Evolutionary conservation across 2,888 invertebrate genomes (phyloP), one percentile per base, ranked within the genome.

Genomic region (Venustoraphidia nigricollis): DNA sequence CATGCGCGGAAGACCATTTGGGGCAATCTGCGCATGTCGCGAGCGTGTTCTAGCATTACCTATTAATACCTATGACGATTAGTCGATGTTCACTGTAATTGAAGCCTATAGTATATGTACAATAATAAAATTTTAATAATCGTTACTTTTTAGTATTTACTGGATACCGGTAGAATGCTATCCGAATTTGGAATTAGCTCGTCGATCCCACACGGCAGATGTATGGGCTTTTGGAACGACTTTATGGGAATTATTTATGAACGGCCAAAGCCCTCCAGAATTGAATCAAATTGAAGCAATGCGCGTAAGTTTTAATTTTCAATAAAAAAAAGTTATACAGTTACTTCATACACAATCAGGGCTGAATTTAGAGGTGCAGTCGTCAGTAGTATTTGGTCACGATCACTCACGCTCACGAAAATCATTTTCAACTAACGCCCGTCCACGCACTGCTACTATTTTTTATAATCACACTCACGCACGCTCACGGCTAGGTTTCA

Each of bases 171-270:
- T 84, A 9, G 91, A 93, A 62, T 83, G 82, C 60, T 83, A 85
- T 62, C 63, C 71, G 0, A 81, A 83, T 62, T 72, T 81, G 59
- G 76, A 76, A 58, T 67, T 73, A 55, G 84, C 83, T 10, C 78
- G 77, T 61, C 69, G 71, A 9, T 83, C 81, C 14, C 73, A 76
- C 0, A 73, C 79, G 46, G 84, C 88, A 10, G 94, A 94, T 60
- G 79, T 92, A 17, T 95, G 91, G 89, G 90, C 94, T 6, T 83
- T 88, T 61, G 90, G 87, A 0, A 94, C 93, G 4, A 92, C 92
- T 0, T 64, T 93, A 13, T 94, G 92, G 89, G 89, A 94, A 66
- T 84, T 94, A 56, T 94, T 93, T 67, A 82, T 84, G 0, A 81
- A 77, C 56, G 93, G 92, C 1, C 72, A 63, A 53, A 53, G 55